Conservation (phyloP, 2,113 vertebrate species). For the Eurystomus gularis region DNA sequence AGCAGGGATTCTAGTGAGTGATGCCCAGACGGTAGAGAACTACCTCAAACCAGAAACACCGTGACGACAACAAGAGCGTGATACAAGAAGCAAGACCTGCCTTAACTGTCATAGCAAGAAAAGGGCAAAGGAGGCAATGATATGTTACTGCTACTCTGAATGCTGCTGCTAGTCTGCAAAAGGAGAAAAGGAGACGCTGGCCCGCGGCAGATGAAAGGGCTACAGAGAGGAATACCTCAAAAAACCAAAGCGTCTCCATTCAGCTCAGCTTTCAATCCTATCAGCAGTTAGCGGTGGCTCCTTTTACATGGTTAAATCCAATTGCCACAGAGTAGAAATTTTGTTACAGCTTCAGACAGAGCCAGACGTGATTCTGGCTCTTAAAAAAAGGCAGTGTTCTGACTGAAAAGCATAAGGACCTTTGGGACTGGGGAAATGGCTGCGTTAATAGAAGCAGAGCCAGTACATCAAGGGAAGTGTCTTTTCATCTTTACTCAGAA, state of each 20-base stretch:
- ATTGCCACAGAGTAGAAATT: background rate
- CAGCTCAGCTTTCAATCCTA: background rate
- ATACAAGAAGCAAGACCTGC: background rate
- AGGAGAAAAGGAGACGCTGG: background rate
- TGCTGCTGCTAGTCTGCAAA: background rate
- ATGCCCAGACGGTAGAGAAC: background rate
- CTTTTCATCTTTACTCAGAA: background rate
- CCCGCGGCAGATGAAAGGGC: background rate
- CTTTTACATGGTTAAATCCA: background rate
- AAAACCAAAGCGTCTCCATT: background rate
- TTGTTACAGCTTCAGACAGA: background rate
- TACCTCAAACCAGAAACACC: background rate
- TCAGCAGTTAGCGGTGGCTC: background rate
- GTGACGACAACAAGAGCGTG: fast-evolving
- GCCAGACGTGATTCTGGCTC: background rate
- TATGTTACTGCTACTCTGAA: background rate
- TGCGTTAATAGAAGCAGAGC: background rate
- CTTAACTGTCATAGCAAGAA: background rate
- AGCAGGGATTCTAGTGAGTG: background rate
- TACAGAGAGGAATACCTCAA: background rate
- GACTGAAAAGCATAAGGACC: background rate
- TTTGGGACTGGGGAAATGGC: background rate
- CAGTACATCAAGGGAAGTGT: background rate
- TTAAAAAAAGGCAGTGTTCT: background rate
- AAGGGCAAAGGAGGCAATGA: background rate